Conservation (phyloP, 1,140 invertebrate genomes). For the Scaptomyza montana region DNA sequence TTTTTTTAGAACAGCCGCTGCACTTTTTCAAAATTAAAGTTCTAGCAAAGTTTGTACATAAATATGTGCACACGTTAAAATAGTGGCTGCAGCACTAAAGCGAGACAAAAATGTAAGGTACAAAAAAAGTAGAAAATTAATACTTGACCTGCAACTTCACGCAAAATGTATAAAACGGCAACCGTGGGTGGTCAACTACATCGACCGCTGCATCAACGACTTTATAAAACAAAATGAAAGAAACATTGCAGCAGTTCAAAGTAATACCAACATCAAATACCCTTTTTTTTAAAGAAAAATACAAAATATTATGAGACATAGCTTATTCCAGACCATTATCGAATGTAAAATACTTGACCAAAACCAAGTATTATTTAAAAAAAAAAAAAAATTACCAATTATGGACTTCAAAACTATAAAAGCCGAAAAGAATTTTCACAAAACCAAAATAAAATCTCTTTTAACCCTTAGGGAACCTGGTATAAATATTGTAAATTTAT, state of each 20-base stretch:
- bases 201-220: slow-evolving; percentile 15
- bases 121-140: slow-evolving; percentile 51
- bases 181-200: slow-evolving; percentile 9
- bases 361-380: no score
- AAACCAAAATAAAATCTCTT: background rate
- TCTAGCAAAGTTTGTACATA: slow-evolving; percentile 56
- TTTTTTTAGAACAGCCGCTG: slow-evolving; percentile 2
- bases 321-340: no score
- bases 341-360: no score
- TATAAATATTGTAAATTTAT: slow-evolving; percentile 62
- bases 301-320: background rate
- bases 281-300: background rate
- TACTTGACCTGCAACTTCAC: slow-evolving; percentile 66
- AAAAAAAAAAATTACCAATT: no score
- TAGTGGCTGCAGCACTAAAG: slow-evolving; percentile 23
- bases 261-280: background rate
- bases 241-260: background rate
- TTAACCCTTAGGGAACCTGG: background rate
- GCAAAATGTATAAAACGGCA: slow-evolving; percentile 24
- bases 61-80: slow-evolving; percentile 38
- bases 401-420: background rate
- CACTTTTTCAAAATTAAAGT: slow-evolving; percentile 59
- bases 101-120: slow-evolving; percentile 8
- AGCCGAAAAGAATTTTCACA: background rate
- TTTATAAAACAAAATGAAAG: slow-evolving; percentile 21